Evolutionary conservation across 2,797 vertebrate genomes (phyloP), one percentile per base, ranked within the genome.

Genomic region (Eulemur rubriventer): DNA sequence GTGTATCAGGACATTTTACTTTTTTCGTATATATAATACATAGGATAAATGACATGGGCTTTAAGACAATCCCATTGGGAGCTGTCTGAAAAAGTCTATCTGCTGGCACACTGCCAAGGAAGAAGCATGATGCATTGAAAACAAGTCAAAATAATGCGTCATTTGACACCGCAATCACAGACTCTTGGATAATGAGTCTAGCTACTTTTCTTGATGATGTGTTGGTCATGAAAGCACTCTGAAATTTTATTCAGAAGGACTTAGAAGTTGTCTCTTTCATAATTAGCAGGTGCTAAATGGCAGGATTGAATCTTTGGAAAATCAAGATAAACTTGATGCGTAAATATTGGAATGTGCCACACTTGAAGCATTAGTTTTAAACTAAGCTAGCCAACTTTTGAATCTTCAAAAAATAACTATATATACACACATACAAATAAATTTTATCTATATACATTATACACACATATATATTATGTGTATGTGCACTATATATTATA

Each of bases 281-380:
- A 97, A 93, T 96, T 96, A 96, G 76, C 73, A 96, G 89, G 80
- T 94, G 93, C 11, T 94, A 79, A 97, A n/a, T 70, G 55, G 22
- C 46, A 96, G n/a, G 41, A 88, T 48, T 92, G 80, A 95, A 78
- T 93, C 55, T 96, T 82, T 83, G 86, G 61, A 92, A 94, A 94
- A 94, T 78, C 41, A 81, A 91, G 91, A 72, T 88, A 96, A 91
- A 96, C 13, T 70, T 96, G 43, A 70, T 69, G 16, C 17, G 4
- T 92, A 88, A 96, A 95, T 43, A 90, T 52, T 81, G 57, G 33
- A 78, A 78, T 97, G 18, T 72, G 17, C 43, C 94, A 5, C 26
- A 63, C 5, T 91, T 84, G 50, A 55, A n/a, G 3, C 1, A n/a
- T 52, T 93, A 75, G 22, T 57, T 12, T 52, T 88, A n/a, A 50